Base-by-base conservation (phyloP, 2,888 invertebrate species). In the Platypus cylindrus region DNA sequence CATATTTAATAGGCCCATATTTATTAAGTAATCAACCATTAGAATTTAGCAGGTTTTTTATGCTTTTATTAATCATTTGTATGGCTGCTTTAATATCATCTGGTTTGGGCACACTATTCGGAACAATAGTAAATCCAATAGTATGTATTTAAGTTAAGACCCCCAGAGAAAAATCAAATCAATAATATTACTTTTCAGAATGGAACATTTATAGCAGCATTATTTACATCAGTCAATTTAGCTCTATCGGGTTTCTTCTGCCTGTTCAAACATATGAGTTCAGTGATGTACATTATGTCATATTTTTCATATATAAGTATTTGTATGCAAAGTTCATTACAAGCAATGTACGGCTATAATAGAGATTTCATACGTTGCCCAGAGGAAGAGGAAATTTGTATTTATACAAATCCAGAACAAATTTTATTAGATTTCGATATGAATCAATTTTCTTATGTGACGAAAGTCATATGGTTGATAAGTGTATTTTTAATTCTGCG, bases 121-220 rank as follows among this genome's bases (percentile, higher is more conserved):
- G 94, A 5, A 84, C 90, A 2, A 66, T 78, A 14, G 71, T 80
- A 2, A 75, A 79, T 60, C 79, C 86, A 13, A 64, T 86, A 37
- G 84, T 84, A 60, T 72, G 76, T 68, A 32, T 16, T 24, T n/a
- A n/a, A n/a, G n/a, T n/a, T n/a, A n/a, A n/a, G n/a, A n/a, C n/a
- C n/a, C n/a, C n/a, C n/a, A n/a, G n/a, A n/a, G n/a, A n/a, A n/a
- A n/a, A n/a, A n/a, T n/a, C n/a, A n/a, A n/a, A n/a, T n/a, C n/a
- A n/a, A n/a, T 27, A 9, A 18, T 9, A 38, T 40, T 43, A 30
- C 36, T 43, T 46, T 47, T 62, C 62, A 90, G 89, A 91, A 91
- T 58, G 93, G 94, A 2, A 93, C 91, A 3, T 94, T 94, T 61
- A 56, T 90, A 25, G 93, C 87, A 1, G 87, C 93, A 0, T 75